These are phyloP conservation scores for Paralichthys olivaceus DNA, from an alignment of 2,113 vertebrate genomes.

Conservation along the genomic window DNA sequence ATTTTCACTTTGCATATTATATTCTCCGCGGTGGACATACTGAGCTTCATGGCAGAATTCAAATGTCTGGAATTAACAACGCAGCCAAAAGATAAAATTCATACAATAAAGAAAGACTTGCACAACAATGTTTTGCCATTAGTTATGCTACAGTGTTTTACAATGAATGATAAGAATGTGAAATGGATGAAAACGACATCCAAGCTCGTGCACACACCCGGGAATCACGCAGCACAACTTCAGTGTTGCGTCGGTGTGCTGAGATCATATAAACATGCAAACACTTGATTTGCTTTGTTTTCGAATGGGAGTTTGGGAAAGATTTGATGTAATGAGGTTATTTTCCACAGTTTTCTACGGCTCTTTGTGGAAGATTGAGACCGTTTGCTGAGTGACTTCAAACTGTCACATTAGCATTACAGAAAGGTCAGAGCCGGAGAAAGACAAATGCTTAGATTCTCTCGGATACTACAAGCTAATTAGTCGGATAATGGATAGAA, in stretches of 20 bases:
- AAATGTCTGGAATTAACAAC: slow-evolving; percentile 2
- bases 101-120: background rate
- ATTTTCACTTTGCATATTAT: background rate
- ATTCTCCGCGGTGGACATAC: background rate
- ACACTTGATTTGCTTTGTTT: slow-evolving; percentile 48
- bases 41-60: background rate
- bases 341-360: slow-evolving; percentile 20
- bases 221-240: slow-evolving; percentile 47
- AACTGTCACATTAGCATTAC: slow-evolving; percentile 41
- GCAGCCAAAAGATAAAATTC: background rate
- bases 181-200: slow-evolving; percentile 2
- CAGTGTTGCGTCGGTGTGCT: slow-evolving; percentile 44
- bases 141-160: background rate
- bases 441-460: background rate
- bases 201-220: slow-evolving; percentile 8
- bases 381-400: background rate
- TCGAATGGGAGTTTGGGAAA: slow-evolving; percentile 32
- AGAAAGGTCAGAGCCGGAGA: slow-evolving; percentile 27
- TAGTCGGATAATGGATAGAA: slow-evolving; percentile 30
- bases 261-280: slow-evolving; percentile 58
- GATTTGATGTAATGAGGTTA: slow-evolving; percentile 60
- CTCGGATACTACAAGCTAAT: slow-evolving; percentile 27
- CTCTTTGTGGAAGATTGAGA: slow-evolving; percentile 15
- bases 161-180: slow-evolving; percentile 11
- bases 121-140: background rate